Base-by-base conservation (phyloP, 2,888 invertebrate species). In the Melieria picta region DNA sequence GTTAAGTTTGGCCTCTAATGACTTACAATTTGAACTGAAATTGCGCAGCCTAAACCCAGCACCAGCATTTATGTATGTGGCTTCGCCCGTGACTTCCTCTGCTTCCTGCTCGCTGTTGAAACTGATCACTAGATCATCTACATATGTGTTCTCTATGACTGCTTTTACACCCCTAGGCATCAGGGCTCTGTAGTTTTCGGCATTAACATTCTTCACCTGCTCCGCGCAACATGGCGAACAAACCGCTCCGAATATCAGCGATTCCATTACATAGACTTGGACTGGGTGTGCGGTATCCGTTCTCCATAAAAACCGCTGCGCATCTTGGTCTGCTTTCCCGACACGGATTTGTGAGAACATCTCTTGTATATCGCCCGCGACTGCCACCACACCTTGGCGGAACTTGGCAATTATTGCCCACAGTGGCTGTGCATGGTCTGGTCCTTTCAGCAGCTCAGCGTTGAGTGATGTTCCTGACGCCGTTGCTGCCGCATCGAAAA, bases 311-410 rank as follows among this genome's bases (percentile, higher is more conserved):
- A 73, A 80, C 42, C 79, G 50, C 71, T 81, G 79, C 1, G 64
- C 60, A 60, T 67, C 47, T 65, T 61, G 79, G 74, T 83, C 83
- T 47, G 74, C 71, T 42, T 74, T 58, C 1, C 64, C 43, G 1
- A 85, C 42, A 42, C 30, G 13, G 57, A 57, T 16, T 57, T 57
- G 57, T 10, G 57, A 57, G 4, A 57, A 57, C 82, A 84, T 82
- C 43, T 84, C 82, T 16, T 72, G 76, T 1, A 82, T 80, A 60
- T 83, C 82, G 0, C 75, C 80, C 6, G 64, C 77, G 3, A 81
- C 60, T 1, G 80, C 81, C 0, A 80, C 65, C 1, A 50, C 50
- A 3, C 72, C 69, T 66, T 64, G 64, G 5, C 64, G 64, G 11
- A 64, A 50, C 5, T 64, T 64, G 43, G 50, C 30, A 46, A 62